Evolutionary conservation across 2,113 vertebrate genomes (phyloP), one percentile per base, ranked within the genome.

Genomic region (Chloroceryle aenea): DNA sequence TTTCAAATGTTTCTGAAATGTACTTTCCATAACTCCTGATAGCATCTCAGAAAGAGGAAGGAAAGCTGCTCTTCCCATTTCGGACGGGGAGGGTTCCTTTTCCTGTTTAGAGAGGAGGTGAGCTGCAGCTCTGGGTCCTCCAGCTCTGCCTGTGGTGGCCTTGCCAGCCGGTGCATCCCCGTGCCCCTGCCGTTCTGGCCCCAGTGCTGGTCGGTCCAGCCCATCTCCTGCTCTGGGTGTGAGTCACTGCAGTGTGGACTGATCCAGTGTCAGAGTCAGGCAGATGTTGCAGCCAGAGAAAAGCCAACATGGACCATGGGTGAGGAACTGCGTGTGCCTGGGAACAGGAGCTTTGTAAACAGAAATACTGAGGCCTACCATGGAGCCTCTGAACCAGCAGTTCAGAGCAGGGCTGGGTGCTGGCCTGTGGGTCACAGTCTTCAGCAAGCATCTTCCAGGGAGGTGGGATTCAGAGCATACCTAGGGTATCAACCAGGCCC

Each of bases 31-130:
- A 72, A 71, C 55, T 96, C 85, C 92, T 95, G 95, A 96, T 96
- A 97, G 75, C 95, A 96, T 96, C 96, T 94, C 82, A 84, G 68
- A 93, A 97, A 95, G 95, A 94, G 89, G 94, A 97, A 96, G 95
- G 95, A 96, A 96, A 93, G 79, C 68, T 89, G 67, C 87, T 96
- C 95, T 96, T 97, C 91, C 94, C 91, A 94, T 93, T 94, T 93
- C 56, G 0, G 59, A 87, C 1, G 47, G 90, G 94, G 81, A 91
- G 91, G 91, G 93, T 89, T 96, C 87, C 89, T 91, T 96, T 96
- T 97, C 94, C 96, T 94, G 95, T 56, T 93, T 5, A 80, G 82
- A 67, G 72, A 92, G 45, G 85, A 69, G 87, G 85, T 3, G 26
- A 94, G 62, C 74, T 89, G 85, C 30, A 85, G 71, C 71, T 80